These are phyloP conservation scores for Leptopterna dolabrata DNA, from an alignment of 2,888 invertebrate genomes.

Conservation along the genomic window DNA sequence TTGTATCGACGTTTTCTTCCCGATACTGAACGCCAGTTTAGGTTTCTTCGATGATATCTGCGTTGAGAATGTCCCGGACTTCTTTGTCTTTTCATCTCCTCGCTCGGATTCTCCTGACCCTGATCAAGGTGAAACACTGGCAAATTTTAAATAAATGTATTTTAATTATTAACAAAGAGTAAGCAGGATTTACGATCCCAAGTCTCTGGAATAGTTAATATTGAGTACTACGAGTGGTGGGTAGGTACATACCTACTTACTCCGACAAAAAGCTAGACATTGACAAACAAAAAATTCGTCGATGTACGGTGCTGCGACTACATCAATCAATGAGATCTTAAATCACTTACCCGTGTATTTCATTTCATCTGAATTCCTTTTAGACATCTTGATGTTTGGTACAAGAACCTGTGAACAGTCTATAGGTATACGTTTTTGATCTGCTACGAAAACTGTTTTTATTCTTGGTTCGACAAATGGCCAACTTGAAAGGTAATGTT, in stretches of 20 bases:
- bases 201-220: background rate
- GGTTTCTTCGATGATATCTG: slow-evolving; percentile 53
- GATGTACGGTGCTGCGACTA: no score
- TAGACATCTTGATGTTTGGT: slow-evolving; percentile 24
- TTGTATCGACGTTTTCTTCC: slow-evolving; percentile 56
- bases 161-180: background rate
- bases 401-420: no score
- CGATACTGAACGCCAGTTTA: slow-evolving; percentile 60
- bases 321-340: no score
- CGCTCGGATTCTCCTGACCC: slow-evolving; percentile 66
- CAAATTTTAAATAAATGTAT: slow-evolving; percentile 71
- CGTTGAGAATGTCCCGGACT: background rate
- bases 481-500: background rate
- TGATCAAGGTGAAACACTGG: slow-evolving; percentile 81
- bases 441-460: no score
- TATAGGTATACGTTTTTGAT: no score
- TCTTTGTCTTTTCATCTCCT: slow-evolving; percentile 14
- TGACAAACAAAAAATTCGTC: no score
- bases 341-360: background rate
- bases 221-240: no score
- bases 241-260: no score
- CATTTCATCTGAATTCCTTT: slow-evolving; percentile 34
- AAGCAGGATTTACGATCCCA: background rate
- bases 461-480: no score
- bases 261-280: no score